Percentiles rank a stretch among this genome's conserved stretches.
These are phyloP conservation scores for Euura saliciscinereae DNA, from an alignment of 1,140 invertebrate genomes.

Conservation along the genomic window DNA sequence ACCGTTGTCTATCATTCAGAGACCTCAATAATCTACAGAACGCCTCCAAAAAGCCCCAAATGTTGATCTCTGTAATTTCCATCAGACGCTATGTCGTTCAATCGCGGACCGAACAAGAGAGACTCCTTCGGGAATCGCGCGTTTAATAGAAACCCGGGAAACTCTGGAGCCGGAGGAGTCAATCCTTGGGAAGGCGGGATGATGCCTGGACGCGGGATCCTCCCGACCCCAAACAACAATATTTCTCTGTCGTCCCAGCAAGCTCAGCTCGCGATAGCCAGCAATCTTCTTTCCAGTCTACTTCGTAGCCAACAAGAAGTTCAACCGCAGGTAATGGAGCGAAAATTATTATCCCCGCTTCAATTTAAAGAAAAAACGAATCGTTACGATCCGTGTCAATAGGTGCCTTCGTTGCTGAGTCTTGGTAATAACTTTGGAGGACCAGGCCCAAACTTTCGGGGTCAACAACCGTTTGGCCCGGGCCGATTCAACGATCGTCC, in stretches of 20 bases:
- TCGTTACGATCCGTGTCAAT: not conserved
- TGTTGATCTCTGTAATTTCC: not conserved
- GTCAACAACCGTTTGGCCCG: conserved; percentile 50
- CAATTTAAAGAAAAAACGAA: no score
- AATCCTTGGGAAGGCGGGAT: conserved; percentile 61
- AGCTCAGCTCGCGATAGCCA: conserved; percentile 58
- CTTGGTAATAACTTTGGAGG: conserved; percentile 53
- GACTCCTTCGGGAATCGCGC: conserved; percentile 50
- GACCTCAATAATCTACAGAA: no score
- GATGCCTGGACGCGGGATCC: conserved; percentile 58
- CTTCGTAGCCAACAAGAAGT: conserved; percentile 55
- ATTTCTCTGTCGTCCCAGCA: conserved; percentile 56
- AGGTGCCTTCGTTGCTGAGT: conserved; percentile 58
- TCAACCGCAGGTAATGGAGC: conserved; percentile 48
- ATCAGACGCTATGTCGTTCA: conserved; percentile 46
- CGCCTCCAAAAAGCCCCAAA: no score
- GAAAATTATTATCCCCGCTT: no score
- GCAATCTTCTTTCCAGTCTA: conserved; percentile 57
- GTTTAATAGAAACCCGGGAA: conserved; percentile 41
- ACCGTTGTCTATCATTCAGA: no score
- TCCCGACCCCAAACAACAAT: conserved; percentile 57
- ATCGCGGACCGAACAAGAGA: conserved; percentile 50
- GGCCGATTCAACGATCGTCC: conserved; percentile 53
- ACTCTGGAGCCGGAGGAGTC: conserved; percentile 42
- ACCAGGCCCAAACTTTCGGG: conserved; percentile 49